Evolutionary conservation across 1,140 invertebrate species (phyloP), one percentile per base, ranked within the genome.

Genomic region (Notospermus geniculatus): DNA sequence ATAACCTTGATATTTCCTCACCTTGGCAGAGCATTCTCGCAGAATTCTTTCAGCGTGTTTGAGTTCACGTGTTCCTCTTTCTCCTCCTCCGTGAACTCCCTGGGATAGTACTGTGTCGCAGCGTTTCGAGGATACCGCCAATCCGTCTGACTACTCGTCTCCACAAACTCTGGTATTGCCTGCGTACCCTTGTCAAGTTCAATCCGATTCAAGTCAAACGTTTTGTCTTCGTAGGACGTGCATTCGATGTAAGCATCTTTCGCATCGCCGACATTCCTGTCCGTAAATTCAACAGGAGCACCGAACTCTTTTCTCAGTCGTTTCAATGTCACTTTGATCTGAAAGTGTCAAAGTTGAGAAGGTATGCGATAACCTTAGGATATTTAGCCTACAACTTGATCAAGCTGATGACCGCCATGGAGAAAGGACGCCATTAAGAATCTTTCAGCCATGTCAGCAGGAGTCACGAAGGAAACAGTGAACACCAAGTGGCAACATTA

Each of bases 101-200:
- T 60, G 1, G 78, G 72, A 39, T 79, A 70, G 53, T 79, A 80
- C 68, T 82, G 81, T 13, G 71, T 74, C 57, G 67, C 70, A 23
- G 74, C 71, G 65, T 80, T 82, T 41, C 74, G 64, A 7, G 79
- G 77, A 57, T 79, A 77, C 52, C 73, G 75, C 78, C 79, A 81
- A 22, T 75, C 71, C 11, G 79, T 82, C 62, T 82, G 78, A 15
- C 74, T 72, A 1, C 67, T 66, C 11, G 57, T 29, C 7, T 71
- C 66, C 23, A 17, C n/a, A 54, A 71, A 61, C 41, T 66, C 66
- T 36, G 75, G 75, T 13, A 80, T 72, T n/a, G 79, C 80, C 74
- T 81, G 80, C n/a, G 70, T 65, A 22, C 62, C 64, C 56, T 71
- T 77, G 53, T 81, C 76, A 32, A 77, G 60, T 66, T 80, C 77